Evolutionary conservation across 2,888 invertebrate species (phyloP), one percentile per base, ranked within the genome.

Genomic region (Acanthococcus lagerstroemiae): DNA sequence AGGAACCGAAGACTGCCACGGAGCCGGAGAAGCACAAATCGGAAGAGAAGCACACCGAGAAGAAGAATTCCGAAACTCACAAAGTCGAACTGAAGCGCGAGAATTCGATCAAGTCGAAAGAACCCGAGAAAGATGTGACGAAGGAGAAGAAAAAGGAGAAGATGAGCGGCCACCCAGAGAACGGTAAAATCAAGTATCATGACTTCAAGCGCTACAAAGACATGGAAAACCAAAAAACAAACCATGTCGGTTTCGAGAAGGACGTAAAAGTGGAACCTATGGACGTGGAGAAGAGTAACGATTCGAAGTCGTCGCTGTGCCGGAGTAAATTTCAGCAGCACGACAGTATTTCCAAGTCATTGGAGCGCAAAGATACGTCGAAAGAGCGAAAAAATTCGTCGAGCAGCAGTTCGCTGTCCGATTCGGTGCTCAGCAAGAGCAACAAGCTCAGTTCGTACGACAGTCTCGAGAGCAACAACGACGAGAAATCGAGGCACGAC

Each of bases 231-330:
- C 60, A 66, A 3, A 69, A 66, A 68, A 69, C 72, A 56, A 68
- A 70, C 69, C 58, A 67, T 50, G 63, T 68, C 25, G 69, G 70
- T 60, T 68, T 48, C 45, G 61, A 67, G 63, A 67, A 72, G 61
- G 66, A 73, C 67, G 61, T 60, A 21, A 66, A 67, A 19, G 25
- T 19, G 4, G 58, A 58, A 15, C 15, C 22, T 26, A 7, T 19
- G 24, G 58, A 58, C 9, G 26, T 30, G n/a, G 61, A 61, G 72
- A 72, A 46, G 71, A 73, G 58, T 69, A 79, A 74, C 83, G 82
- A 73, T 81, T 81, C 55, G 80, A 79, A 72, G 79, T 80, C 74
- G 79, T 80, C 15, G 82, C 81, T 74, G 76, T 82, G 9, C 69
- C 83, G 83, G 74, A 81, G 81, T 70, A 83, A 82, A 77, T 79